phyloP scores from a whole-genome alignment of 2,888 invertebrate species.

The Monochamus alternatus region DNA sequence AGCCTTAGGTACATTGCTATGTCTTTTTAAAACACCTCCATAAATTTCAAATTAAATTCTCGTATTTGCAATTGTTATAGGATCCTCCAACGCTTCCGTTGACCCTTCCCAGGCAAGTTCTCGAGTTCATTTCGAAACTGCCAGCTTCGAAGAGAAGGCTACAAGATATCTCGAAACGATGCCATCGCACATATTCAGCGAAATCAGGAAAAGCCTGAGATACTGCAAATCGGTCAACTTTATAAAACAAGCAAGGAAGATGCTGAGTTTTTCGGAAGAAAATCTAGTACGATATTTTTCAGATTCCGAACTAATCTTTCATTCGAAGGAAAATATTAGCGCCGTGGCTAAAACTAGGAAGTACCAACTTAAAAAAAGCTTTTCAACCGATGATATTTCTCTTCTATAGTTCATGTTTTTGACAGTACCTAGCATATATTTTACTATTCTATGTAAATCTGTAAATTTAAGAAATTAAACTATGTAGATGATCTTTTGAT shows the following conservation, averaged over 20 bases:
- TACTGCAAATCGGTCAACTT: constrained; percentile 46
- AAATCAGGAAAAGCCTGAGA: constrained; percentile 49
- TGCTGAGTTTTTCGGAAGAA: constrained; percentile 47
- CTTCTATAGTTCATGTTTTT: constrained; percentile 23
- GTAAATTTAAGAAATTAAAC: no score
- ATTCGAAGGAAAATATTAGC: constrained; percentile 30
- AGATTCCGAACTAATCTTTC: constrained; percentile 54
- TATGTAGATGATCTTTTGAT: no score
- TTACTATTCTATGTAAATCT: no score
- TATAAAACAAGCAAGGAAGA: constrained; percentile 38
- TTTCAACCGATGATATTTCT: constrained; percentile 53
- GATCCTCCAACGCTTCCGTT: not conserved
- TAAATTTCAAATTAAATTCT: no score
- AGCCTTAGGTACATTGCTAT: no score
- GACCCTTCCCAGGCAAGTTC: not conserved
- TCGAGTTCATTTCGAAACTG: not conserved
- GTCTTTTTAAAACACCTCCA: no score
- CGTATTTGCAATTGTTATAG: not conserved
- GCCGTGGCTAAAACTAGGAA: constrained; percentile 24
- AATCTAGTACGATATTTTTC: constrained; percentile 54
- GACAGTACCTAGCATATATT: no score
- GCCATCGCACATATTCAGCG: constrained; percentile 45
- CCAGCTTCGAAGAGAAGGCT: constrained; percentile 20
- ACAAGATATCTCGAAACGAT: constrained; percentile 40
- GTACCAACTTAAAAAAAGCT: constrained; percentile 49